Base-by-base conservation (phyloP, 92 coral and sea anemone species). In the Pocillopora meandrina region DNA sequence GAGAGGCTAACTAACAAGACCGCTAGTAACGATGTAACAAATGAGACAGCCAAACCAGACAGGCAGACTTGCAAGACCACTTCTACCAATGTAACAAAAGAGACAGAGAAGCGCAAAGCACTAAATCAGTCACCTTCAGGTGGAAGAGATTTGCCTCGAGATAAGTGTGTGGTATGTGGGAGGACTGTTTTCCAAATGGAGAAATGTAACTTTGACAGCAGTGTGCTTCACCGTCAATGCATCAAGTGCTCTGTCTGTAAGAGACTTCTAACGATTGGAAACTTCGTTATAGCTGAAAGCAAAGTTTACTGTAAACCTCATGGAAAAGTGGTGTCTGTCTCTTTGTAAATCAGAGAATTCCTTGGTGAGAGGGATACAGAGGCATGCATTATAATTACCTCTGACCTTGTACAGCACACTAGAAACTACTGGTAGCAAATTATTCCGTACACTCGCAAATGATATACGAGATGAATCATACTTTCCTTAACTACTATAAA, bases 291-390 rank as follows among this genome's bases (percentile, higher is more conserved):
- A 92, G 87, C 98, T 70, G 97, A 97, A 79, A 92, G 92, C 78
- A 97, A 97, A 87, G 92, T 97, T 23, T 97, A 97, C 83, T 97
- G 99, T 69, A 97, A 97, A 75, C 94, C 95, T 15, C 99, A 97
- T 63, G 94, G 92, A 20, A 93, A 90, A 47, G 79, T 86, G 14
- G 72, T 92, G 5, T 19, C 92, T 73, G 86, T 83, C 52, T 61
- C 73, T 12, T 34, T 62, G 61, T 83, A 83, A 70, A 15, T 71
- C 12, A 57, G 15, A 14, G 18, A 20, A 35, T 31, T 33, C 35
- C 31, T 20, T 14, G 15, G 42, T 20, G 16, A 74, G 34, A 35
- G 10, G 33, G 31, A 23, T 31, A 67, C 72, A 12, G 15, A 70
- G 56, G 56, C 56, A 7, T 42, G 52, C 52, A 42, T 42, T 42